Conservation (phyloP, 2,888 invertebrate species). For the Caenorhabditis sp. region DNA sequence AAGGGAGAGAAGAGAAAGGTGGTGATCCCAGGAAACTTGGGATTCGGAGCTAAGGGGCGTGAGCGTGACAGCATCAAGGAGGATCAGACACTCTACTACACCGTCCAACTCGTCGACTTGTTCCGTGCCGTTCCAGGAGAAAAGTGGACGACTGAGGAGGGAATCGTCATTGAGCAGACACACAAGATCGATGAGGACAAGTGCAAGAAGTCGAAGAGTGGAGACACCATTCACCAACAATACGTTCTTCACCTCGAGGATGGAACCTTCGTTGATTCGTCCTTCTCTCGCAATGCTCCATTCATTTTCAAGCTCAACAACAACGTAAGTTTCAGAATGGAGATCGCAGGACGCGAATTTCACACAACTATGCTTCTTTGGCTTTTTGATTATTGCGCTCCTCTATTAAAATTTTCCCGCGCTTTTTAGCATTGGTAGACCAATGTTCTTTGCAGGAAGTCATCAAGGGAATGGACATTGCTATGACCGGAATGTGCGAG, state of each 20-base stretch:
- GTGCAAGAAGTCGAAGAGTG: slow-evolving; percentile 74
- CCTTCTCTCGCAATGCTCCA: slow-evolving; percentile 81
- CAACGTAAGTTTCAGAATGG: slow-evolving; percentile 54
- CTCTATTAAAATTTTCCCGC: too few species aligned
- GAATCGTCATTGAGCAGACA: slow-evolving; percentile 67
- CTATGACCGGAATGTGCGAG: slow-evolving; percentile 83
- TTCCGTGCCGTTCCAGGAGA: slow-evolving; percentile 82
- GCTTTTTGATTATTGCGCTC: too few species aligned
- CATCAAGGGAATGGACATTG: slow-evolving; percentile 82
- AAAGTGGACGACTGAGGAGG: slow-evolving; percentile 82
- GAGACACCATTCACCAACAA: slow-evolving; percentile 82
- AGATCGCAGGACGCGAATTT: too few species aligned
- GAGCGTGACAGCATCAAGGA: slow-evolving; percentile 78
- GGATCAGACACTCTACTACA: slow-evolving; percentile 82
- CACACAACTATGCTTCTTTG: too few species aligned
- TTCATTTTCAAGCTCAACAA: slow-evolving; percentile 81
- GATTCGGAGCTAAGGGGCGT: slow-evolving; percentile 78
- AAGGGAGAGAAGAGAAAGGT: slow-evolving; percentile 83
- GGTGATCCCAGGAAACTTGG: slow-evolving; percentile 80
- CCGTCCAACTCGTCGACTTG: slow-evolving; percentile 82
- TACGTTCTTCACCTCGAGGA: slow-evolving; percentile 81
- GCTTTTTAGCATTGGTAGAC: neutral
- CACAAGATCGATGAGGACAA: slow-evolving; percentile 73
- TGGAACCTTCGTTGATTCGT: slow-evolving; percentile 83
- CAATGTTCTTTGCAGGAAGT: slow-evolving; percentile 72